These are phyloP conservation scores for Danaus plexippus DNA, from an alignment of 1,140 invertebrate species.

Conservation along the genomic window DNA sequence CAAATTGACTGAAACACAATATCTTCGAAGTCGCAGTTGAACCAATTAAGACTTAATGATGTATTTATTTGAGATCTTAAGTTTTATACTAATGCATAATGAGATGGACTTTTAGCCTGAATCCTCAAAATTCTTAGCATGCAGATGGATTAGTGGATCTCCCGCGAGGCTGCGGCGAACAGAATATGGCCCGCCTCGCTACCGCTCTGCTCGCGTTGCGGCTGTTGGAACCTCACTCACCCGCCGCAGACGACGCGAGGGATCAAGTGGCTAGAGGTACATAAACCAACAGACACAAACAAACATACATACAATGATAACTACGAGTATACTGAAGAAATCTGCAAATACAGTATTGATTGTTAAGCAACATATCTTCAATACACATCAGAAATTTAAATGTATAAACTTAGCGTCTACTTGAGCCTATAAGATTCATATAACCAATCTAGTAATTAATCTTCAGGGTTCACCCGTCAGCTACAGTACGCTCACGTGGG, in stretches of 20 bases:
- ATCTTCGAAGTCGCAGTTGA: too few relatives aligned
- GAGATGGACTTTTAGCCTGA: neutral
- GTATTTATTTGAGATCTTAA: too few relatives aligned
- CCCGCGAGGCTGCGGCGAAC: conserved; percentile 84
- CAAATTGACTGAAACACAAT: too few relatives aligned
- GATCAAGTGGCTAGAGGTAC: conserved; percentile 50
- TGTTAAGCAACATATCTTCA: too few relatives aligned
- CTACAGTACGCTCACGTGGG: conserved; percentile 77
- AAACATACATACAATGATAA: too few relatives aligned
- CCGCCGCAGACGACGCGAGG: conserved; percentile 23
- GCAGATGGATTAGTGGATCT: conserved; percentile 73
- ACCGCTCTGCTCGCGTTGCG: conserved; percentile 82
- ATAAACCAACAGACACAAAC: too few relatives aligned
- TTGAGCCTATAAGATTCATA: too few relatives aligned
- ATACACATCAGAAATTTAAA: too few relatives aligned
- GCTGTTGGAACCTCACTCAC: conserved; percentile 72
- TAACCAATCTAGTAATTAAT: neutral
- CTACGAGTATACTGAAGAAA: too few relatives aligned
- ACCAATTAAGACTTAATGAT: too few relatives aligned
- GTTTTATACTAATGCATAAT: neutral
- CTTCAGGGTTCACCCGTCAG: conserved; percentile 81
- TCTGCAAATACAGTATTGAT: too few relatives aligned
- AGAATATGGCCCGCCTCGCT: conserved; percentile 87
- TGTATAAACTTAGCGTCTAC: too few relatives aligned
- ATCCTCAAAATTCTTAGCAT: conserved; percentile 54